phyloP scores from a whole-genome alignment of 2,113 vertebrate genomes.

The Strigops habroptila region DNA sequence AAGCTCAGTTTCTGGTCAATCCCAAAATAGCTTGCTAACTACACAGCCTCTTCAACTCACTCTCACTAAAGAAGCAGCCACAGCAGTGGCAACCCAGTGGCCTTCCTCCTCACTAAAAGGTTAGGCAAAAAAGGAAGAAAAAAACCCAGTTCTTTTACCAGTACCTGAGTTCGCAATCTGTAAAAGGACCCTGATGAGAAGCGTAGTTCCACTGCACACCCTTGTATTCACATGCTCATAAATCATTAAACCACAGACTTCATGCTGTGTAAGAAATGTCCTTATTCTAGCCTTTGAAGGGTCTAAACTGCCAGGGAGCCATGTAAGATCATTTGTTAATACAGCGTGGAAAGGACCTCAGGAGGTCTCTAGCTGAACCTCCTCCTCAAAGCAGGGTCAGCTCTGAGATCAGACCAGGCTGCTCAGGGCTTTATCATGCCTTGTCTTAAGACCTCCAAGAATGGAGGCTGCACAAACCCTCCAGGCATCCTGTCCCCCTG shows the following conservation, averaged over 20 bases:
- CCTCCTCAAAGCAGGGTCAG: not conserved
- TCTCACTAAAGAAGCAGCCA: not conserved
- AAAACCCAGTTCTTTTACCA: not conserved
- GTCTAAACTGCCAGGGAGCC: not conserved
- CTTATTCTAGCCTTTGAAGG: not conserved
- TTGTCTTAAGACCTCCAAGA: not conserved
- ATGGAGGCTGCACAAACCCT: not conserved
- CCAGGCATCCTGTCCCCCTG: not conserved
- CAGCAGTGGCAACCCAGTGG: not conserved
- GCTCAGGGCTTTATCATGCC: not conserved
- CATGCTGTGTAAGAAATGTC: not conserved
- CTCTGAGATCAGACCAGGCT: not conserved
- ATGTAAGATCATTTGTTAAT: not conserved
- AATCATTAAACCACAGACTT: not conserved
- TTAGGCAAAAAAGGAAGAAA: not conserved
- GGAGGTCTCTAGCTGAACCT: not conserved
- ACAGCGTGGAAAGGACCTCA: not conserved
- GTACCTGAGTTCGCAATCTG: not conserved
- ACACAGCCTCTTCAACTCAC: not conserved
- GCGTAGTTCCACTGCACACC: not conserved
- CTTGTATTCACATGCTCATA: not conserved
- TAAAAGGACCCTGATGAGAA: not conserved
- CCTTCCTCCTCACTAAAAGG: not conserved
- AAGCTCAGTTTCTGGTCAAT: not conserved
- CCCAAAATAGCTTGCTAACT: not conserved